Conservation (phyloP, 2,888 invertebrate species). For the Cybosia mesomella region DNA sequence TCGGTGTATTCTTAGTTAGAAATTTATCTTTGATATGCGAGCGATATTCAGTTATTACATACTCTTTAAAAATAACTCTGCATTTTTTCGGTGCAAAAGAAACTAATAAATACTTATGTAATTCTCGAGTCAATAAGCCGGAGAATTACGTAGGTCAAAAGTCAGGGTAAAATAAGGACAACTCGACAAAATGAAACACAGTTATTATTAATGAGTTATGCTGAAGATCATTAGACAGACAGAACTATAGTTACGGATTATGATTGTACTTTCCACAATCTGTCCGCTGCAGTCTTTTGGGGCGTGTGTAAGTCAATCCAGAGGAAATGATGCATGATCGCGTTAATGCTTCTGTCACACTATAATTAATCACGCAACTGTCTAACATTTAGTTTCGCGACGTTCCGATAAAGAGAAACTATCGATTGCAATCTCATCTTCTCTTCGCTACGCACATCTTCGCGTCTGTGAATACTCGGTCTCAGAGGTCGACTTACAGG, state of each 20-base stretch:
- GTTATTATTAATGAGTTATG: not conserved
- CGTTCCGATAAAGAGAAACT: not conserved
- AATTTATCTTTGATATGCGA: no score
- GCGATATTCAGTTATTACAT: no score
- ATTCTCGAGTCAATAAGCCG: no score
- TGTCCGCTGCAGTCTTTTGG: not conserved
- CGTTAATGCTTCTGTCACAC: slow-evolving; percentile 1
- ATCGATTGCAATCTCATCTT: not conserved
- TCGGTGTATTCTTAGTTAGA: not conserved
- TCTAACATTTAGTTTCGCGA: not conserved
- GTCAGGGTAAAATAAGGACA: not conserved
- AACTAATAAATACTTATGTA: no score
- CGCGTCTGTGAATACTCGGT: not conserved
- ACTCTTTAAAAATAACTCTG: no score
- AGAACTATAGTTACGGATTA: not conserved
- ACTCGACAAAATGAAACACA: not conserved
- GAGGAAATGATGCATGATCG: not conserved
- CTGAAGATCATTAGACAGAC: not conserved
- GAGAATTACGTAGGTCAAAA: no score
- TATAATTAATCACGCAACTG: not conserved
- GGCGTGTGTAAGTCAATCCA: not conserved
- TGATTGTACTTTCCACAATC: not conserved
- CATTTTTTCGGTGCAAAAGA: no score
- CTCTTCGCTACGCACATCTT: not conserved
- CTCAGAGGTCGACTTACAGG: slow-evolving; percentile 14